A percentile compares a stretch with the other conserved stretches of the same genome.
These are phyloP conservation scores for Camptogramma bilineatum DNA, from an alignment of 2,888 invertebrate genomes.

Conservation along the genomic window DNA sequence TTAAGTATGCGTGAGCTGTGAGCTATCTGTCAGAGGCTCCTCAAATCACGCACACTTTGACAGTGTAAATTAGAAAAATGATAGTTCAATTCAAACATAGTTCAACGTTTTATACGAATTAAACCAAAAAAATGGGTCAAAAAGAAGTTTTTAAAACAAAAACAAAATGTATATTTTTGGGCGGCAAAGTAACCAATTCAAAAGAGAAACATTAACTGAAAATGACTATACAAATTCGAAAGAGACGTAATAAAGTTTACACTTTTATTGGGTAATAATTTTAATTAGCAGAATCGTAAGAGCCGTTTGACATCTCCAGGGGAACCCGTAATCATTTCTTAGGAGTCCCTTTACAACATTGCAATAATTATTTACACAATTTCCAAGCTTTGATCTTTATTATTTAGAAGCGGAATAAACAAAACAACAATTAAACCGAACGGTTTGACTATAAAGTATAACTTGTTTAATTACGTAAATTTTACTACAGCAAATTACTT, in stretches of 20 bases:
- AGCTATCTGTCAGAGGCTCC: too few species aligned
- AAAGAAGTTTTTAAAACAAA: too few species aligned
- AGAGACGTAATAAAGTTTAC: conserved; percentile 24
- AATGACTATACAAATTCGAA: conserved; percentile 22
- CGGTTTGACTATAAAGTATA: not conserved
- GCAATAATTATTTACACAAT: conserved; percentile 40
- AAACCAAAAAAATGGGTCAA: too few species aligned
- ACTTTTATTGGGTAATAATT: conserved; percentile 30
- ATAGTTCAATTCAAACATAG: too few species aligned
- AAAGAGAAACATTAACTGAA: conserved; percentile 17
- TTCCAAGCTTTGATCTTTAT: conserved; percentile 38
- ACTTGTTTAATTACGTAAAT: not conserved
- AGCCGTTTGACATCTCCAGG: conserved; percentile 33
- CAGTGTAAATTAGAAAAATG: too few species aligned
- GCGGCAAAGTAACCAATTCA: not conserved
- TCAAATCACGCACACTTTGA: too few species aligned
- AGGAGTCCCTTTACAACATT: conserved; percentile 33
- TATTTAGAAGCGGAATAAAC: conserved; percentile 1
- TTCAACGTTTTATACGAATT: too few species aligned
- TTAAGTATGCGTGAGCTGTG: too few species aligned
- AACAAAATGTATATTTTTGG: too few species aligned
- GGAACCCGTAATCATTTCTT: conserved; percentile 40
- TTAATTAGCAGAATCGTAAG: conserved; percentile 28
- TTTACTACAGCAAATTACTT: not conserved
- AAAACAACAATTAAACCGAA: conserved; percentile 8